Percentiles rank a stretch among this genome's conserved stretches.
These are phyloP conservation scores for Drosophila quinaria DNA, from an alignment of 2,888 invertebrate genomes.

Conservation along the genomic window DNA sequence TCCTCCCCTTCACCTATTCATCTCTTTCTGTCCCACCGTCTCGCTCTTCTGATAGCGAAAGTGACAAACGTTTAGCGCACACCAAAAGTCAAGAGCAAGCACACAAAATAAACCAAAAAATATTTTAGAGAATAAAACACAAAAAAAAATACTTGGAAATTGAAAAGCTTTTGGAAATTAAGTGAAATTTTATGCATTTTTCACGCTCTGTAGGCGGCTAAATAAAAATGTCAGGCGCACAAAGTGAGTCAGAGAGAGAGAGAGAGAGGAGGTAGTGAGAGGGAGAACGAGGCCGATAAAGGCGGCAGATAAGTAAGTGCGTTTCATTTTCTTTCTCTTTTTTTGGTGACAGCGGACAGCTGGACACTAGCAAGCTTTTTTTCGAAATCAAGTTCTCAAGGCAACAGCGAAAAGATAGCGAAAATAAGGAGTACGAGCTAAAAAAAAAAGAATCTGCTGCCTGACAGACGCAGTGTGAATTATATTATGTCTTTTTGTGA, in stretches of 20 bases:
- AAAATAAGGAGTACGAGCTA: neutral
- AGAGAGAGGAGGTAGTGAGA: neutral
- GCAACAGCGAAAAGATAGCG: slow-evolving; percentile 21
- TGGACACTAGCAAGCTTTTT: slow-evolving; percentile 49
- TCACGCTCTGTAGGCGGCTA: slow-evolving; percentile 75
- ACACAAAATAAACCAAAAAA: slow-evolving; percentile 26
- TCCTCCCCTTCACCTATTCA: no score
- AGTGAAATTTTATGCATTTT: slow-evolving; percentile 83
- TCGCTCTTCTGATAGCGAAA: slow-evolving; percentile 22
- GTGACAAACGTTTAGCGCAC: slow-evolving; percentile 70
- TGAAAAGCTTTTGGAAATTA: slow-evolving; percentile 74
- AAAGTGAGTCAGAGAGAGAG: slow-evolving; percentile 36
- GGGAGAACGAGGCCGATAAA: slow-evolving; percentile 40
- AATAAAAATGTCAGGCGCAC: slow-evolving; percentile 81
- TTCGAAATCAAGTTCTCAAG: slow-evolving; percentile 71
- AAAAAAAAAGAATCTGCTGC: slow-evolving; percentile 39
- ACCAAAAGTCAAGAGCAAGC: slow-evolving; percentile 60
- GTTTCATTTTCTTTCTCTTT: slow-evolving; percentile 53
- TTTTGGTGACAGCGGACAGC: slow-evolving; percentile 69
- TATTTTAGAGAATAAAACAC: neutral
- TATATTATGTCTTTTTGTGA: slow-evolving; percentile 53
- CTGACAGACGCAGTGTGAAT: slow-evolving; percentile 53
- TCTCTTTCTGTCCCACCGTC: neutral
- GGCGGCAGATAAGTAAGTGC: slow-evolving; percentile 74
- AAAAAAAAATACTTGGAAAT: slow-evolving; percentile 58